These are phyloP conservation scores for Bombus waltoni DNA, from an alignment of 1,140 invertebrate genomes.

Conservation along the genomic window DNA sequence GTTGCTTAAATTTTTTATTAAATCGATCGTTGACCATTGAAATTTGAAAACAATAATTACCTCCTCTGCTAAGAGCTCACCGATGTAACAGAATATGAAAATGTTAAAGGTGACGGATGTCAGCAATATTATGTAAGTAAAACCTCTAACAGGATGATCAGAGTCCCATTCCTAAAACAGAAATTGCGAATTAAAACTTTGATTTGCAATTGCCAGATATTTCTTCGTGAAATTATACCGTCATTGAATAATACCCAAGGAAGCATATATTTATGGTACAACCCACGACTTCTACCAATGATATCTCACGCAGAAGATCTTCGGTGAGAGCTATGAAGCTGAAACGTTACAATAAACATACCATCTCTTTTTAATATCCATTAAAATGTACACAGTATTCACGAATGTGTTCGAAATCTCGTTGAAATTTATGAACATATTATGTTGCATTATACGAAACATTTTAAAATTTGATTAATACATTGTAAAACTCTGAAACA, in stretches of 20 bases:
- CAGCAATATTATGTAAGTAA: slow-evolving; percentile 53
- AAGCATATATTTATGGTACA: slow-evolving; percentile 74
- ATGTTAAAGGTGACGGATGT: slow-evolving; percentile 66
- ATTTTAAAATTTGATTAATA: neutral
- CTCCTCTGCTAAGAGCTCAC: slow-evolving; percentile 67
- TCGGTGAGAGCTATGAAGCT: slow-evolving; percentile 67
- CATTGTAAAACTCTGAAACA: no score
- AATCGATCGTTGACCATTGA: neutral
- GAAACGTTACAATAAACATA: slow-evolving; percentile 13
- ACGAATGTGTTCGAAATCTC: neutral
- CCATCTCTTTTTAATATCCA: neutral
- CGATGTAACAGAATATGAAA: slow-evolving; percentile 74
- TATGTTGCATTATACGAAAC: neutral
- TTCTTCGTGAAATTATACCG: slow-evolving; percentile 44
- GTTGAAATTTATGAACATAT: neutral
- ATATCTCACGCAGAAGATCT: slow-evolving; percentile 67
- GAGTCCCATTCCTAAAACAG: slow-evolving; percentile 66
- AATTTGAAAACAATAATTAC: slow-evolving; percentile 39
- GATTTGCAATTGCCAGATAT: neutral
- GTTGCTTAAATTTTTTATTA: neutral
- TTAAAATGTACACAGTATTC: neutral
- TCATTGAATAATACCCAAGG: slow-evolving; percentile 71
- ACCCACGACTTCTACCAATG: slow-evolving; percentile 71
- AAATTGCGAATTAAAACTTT: neutral
- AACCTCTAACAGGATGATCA: slow-evolving; percentile 14